Conservation (phyloP, 2,797 vertebrate genomes). For the Rhadinocentrus ornatus region DNA sequence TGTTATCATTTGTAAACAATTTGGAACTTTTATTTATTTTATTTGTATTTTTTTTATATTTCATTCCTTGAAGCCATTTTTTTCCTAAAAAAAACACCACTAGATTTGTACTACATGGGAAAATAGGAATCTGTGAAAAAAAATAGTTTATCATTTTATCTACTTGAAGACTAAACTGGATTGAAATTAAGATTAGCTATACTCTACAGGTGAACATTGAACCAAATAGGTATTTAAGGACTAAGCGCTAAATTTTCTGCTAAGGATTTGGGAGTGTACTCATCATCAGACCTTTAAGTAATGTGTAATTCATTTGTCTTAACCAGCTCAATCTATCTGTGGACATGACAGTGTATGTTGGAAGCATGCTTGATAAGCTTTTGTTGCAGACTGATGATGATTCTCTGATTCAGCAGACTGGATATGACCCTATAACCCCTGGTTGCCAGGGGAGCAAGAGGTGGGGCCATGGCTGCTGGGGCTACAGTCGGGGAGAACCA, state of each 20-base stretch:
- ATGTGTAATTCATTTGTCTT: neutral
- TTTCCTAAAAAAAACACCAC: neutral
- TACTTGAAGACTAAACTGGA: too few relatives aligned
- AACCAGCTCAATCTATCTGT: conserved; percentile 5
- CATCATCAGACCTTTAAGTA: neutral
- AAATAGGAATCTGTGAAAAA: neutral
- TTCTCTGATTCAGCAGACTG: conserved; percentile 80
- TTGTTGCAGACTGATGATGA: conserved; percentile 65
- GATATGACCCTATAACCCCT: conserved; percentile 76
- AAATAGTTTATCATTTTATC: neutral
- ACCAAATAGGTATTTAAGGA: neutral
- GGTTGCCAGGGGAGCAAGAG: conserved; percentile 65
- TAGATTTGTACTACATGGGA: neutral
- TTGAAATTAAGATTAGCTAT: too few relatives aligned
- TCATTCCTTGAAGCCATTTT: too few relatives aligned
- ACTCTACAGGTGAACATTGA: neutral
- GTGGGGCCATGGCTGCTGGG: conserved; percentile 86
- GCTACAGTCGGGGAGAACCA: conserved; percentile 86
- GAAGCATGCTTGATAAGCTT: conserved; percentile 39
- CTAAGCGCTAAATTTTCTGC: neutral
- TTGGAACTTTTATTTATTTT: too few relatives aligned
- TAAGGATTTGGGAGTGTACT: neutral
- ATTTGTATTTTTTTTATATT: too few relatives aligned
- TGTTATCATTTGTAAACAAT: neutral
- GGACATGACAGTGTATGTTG: conserved; percentile 14